Conservation (phyloP, 2,888 invertebrate species). For the Drosophila merina region DNA sequence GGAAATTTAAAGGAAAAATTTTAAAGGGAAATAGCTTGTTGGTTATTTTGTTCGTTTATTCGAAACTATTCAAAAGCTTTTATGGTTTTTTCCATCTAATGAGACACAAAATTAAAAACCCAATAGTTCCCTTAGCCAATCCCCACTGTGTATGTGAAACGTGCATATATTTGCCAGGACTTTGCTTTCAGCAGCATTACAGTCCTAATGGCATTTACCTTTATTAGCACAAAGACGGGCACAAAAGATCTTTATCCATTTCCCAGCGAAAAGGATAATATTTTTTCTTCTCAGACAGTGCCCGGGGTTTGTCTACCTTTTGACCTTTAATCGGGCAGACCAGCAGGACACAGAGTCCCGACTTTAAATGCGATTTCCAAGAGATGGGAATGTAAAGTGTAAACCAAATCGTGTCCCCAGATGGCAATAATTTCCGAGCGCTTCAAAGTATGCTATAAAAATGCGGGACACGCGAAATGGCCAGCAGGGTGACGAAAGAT, state of each 20-base stretch:
- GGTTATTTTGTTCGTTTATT: no score
- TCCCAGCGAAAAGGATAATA: constrained; percentile 13
- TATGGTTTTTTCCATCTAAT: no score
- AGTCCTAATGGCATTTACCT: constrained; percentile 31
- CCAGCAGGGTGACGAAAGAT: not conserved
- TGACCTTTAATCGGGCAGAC: constrained; percentile 10
- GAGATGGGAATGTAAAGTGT: constrained; percentile 5
- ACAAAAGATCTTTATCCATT: constrained; percentile 35
- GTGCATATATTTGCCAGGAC: constrained; percentile 9
- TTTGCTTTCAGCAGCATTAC: constrained; percentile 29
- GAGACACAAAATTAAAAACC: no score
- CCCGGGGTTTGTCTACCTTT: not conserved
- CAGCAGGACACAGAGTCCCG: not conserved
- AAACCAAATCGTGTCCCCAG: constrained; percentile 31
- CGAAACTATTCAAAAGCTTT: no score
- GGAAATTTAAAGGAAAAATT: no score
- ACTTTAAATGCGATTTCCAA: not conserved
- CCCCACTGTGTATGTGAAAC: constrained; percentile 8
- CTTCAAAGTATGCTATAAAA: constrained; percentile 58
- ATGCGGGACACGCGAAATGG: constrained; percentile 20
- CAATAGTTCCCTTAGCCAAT: not conserved
- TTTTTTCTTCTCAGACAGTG: constrained; percentile 9
- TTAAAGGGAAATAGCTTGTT: no score
- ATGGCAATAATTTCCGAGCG: constrained; percentile 61
- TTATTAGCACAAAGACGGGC: constrained; percentile 24